Evolutionary conservation across 2,888 invertebrate genomes (phyloP).

Genomic region (Meteorus cinctellus): DNA sequence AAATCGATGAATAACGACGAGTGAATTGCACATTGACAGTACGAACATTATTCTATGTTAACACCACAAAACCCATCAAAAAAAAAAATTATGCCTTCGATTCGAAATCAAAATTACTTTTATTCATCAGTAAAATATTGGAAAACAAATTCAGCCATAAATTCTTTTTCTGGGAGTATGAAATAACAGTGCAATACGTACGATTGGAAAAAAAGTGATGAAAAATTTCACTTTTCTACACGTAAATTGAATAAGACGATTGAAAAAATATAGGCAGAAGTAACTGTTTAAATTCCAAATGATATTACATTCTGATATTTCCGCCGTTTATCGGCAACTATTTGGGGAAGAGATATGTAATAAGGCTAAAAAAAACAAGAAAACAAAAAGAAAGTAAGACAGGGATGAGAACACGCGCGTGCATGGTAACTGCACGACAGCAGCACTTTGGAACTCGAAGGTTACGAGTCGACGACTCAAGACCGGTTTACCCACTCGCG

Average conservation of each 20-base stretch:
- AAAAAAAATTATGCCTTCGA: no score
- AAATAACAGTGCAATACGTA: no score
- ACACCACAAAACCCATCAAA: background rate
- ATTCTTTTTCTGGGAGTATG: no score
- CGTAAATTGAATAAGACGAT: background rate
- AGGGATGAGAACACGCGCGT: slow-evolving; percentile 41
- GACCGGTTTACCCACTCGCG: slow-evolving; percentile 60
- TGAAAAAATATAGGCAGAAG: background rate
- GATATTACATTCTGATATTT: background rate
- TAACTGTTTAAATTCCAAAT: background rate
- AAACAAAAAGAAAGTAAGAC: background rate
- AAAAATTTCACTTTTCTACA: background rate
- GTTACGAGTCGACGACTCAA: slow-evolving; percentile 71
- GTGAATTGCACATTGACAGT: background rate
- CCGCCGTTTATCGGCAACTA: background rate
- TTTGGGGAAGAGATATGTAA: background rate
- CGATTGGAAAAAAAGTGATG: no score
- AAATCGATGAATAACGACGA: slow-evolving; percentile 9
- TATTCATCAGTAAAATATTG: no score
- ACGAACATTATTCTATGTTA: slow-evolving; percentile 32
- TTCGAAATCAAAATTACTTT: no score
- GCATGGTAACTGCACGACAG: slow-evolving; percentile 54
- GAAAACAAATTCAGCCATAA: no score
- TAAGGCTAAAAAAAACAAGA: background rate
- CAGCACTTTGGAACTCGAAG: slow-evolving; percentile 65